These are phyloP conservation scores for Meteorus sp. DNA, from an alignment of 1,140 invertebrate species.

Conservation along the genomic window DNA sequence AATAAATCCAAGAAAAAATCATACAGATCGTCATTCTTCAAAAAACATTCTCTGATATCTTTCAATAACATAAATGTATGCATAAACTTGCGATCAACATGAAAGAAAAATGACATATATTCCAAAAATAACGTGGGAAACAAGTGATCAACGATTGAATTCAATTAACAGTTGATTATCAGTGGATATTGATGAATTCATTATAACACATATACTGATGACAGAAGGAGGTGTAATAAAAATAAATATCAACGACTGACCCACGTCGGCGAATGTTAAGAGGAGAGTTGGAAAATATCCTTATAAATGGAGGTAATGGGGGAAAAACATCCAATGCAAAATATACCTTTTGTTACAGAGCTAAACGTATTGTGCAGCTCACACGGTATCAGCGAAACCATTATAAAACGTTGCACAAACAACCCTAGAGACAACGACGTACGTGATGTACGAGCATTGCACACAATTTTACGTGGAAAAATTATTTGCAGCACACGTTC, in stretches of 20 bases:
- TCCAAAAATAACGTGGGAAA: no score
- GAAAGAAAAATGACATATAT: background rate
- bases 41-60: no score
- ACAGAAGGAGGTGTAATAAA: no score
- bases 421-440: slow-evolving; percentile 44
- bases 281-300: background rate
- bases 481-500: slow-evolving; percentile 3
- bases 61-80: no score
- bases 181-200: no score
- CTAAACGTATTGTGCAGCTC: slow-evolving; percentile 45
- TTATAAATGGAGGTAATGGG: background rate
- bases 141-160: no score
- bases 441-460: slow-evolving; percentile 47
- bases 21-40: no score
- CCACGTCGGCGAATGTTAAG: no score
- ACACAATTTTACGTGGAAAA: slow-evolving; percentile 28
- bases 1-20: slow-evolving; percentile 34
- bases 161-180: no score
- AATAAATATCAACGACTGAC: no score
- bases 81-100: no score
- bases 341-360: slow-evolving; percentile 47
- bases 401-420: slow-evolving; percentile 45
- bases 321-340: background rate
- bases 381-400: slow-evolving; percentile 48
- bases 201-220: no score